A percentile compares a stretch with the other conserved stretches of the same genome.
These are phyloP conservation scores for Heliconius melpomene DNA, from an alignment of 1,140 invertebrate species.

Conservation along the genomic window DNA sequence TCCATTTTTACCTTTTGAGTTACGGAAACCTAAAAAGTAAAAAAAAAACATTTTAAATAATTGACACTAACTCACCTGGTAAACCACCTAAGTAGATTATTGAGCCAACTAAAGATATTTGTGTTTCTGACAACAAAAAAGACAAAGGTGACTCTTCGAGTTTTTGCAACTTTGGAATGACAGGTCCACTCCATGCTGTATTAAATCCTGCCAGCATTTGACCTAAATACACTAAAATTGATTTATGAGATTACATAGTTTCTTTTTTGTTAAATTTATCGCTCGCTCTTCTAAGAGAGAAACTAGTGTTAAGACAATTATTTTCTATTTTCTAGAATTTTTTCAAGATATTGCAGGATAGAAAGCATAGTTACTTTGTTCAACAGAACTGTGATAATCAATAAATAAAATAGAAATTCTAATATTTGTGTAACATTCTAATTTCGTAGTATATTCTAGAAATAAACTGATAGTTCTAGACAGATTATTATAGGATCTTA, in stretches of 20 bases:
- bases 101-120: slow-evolving; percentile 36
- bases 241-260: slow-evolving; percentile 27
- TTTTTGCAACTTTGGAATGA: slow-evolving; percentile 48
- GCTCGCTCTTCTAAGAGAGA: background rate
- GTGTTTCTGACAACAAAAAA: slow-evolving; percentile 36
- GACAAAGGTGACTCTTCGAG: slow-evolving; percentile 42
- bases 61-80: slow-evolving; percentile 62
- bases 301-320: background rate
- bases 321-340: background rate
- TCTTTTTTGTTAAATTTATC: background rate
- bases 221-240: slow-evolving; percentile 48
- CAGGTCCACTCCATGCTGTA: slow-evolving; percentile 46
- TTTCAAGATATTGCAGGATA: too few relatives aligned
- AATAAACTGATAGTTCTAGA: too few relatives aligned
- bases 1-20: too few relatives aligned
- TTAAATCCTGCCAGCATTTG: slow-evolving; percentile 45
- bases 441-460: too few relatives aligned
- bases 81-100: slow-evolving; percentile 45
- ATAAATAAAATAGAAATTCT: too few relatives aligned
- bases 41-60: background rate
- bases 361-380: too few relatives aligned
- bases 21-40: too few relatives aligned
- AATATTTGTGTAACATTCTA: too few relatives aligned
- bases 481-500: too few relatives aligned
- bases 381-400: too few relatives aligned